Percentiles rank a stretch among this genome's conserved stretches.
These are phyloP conservation scores for Cynopterus sphinx DNA, from an alignment of 2,797 vertebrate species.

Conservation along the genomic window DNA sequence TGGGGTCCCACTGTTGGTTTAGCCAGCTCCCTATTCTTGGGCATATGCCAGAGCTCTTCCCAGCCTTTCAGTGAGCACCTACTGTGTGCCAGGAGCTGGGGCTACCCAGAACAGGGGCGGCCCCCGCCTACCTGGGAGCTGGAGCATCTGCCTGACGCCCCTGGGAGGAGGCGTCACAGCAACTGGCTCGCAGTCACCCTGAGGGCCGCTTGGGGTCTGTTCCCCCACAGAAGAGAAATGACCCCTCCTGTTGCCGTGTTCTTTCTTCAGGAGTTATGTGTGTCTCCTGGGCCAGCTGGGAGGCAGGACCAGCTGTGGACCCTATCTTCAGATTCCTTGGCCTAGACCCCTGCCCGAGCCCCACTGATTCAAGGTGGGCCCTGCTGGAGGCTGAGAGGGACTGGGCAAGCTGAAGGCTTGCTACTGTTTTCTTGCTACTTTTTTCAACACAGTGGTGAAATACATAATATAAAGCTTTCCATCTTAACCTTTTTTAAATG, in stretches of 20 bases:
- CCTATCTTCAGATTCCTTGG: background rate
- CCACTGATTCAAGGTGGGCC: background rate
- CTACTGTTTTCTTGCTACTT: background rate
- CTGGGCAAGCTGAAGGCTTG: background rate
- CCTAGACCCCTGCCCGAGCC: background rate
- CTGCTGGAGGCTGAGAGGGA: background rate
- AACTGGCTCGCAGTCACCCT: background rate
- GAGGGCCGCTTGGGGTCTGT: background rate
- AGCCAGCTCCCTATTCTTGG: background rate
- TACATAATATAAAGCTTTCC: background rate
- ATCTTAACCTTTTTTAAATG: background rate
- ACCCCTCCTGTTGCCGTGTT: fast-evolving
- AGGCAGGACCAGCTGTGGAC: background rate
- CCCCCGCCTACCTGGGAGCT: background rate
- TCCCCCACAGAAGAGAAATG: background rate
- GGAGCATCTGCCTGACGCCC: background rate
- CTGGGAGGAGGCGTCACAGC: fast-evolving
- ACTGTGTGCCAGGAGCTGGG: background rate
- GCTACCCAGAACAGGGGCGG: background rate
- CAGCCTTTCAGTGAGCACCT: background rate
- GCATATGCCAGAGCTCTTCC: background rate
- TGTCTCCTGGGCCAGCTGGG: background rate
- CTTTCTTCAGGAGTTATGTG: background rate
- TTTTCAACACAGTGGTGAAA: background rate
- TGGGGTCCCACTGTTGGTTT: fast-evolving